Evolutionary conservation across 1,140 invertebrate species (phyloP).

Genomic region (Grapholita molesta): DNA sequence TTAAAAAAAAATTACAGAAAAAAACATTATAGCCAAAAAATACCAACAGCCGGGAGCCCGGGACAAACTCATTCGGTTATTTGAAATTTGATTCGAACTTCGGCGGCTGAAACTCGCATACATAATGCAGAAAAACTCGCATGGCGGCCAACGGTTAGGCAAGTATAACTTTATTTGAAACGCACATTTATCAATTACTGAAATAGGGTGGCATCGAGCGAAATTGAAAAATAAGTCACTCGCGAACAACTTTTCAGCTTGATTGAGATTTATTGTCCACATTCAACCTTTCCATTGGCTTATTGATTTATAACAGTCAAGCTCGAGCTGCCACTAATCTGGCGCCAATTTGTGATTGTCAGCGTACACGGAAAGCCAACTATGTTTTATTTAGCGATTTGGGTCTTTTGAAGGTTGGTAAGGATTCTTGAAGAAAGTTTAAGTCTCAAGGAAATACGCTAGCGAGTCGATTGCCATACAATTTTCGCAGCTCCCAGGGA

Average conservation of each 20-base stretch:
- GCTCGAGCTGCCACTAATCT: neutral
- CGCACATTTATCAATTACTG: slow-evolving; percentile 46
- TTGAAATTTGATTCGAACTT: neutral
- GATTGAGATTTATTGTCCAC: slow-evolving; percentile 46
- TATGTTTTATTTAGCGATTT: neutral
- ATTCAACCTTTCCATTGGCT: slow-evolving; percentile 12
- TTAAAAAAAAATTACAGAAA: too few relatives aligned
- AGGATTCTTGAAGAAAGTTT: too few relatives aligned
- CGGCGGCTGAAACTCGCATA: neutral
- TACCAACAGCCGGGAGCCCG: too few relatives aligned
- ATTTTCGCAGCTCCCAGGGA: too few relatives aligned
- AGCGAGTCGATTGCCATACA: neutral
- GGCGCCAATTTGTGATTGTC: neutral
- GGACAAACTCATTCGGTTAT: neutral
- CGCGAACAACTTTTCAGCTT: slow-evolving; percentile 42
- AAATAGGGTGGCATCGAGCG: slow-evolving; percentile 33
- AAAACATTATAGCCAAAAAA: too few relatives aligned
- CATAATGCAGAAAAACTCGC: too few relatives aligned
- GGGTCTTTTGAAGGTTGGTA: neutral
- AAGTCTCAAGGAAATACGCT: neutral
- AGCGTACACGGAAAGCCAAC: neutral
- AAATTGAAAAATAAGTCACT: slow-evolving; percentile 49
- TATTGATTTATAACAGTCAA: slow-evolving; percentile 12
- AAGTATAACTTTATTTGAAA: slow-evolving; percentile 5
- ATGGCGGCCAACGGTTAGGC: neutral